Evolutionary conservation across 2,113 vertebrate species (phyloP).

Genomic region (Nibea albiflora): DNA sequence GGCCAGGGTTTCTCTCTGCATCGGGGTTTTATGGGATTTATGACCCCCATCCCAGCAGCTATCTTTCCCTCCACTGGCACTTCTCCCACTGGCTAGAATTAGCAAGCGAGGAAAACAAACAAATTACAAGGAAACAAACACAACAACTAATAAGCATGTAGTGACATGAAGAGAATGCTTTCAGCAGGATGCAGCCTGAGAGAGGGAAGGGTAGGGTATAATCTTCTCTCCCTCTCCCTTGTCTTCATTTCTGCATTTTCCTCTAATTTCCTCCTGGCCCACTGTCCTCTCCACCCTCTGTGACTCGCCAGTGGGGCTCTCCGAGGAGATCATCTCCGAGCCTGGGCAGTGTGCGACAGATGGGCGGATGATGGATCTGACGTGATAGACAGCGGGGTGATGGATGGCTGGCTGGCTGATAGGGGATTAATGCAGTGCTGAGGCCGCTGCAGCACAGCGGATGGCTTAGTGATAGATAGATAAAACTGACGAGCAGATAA

Average conservation of each 20-base stretch:
- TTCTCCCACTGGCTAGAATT: constrained; percentile 80
- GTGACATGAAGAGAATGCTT: constrained; percentile 66
- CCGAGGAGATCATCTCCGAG: constrained; percentile 71
- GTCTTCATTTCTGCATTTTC: constrained; percentile 52
- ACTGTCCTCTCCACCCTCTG: constrained; percentile 56
- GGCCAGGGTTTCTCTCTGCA: constrained; percentile 66
- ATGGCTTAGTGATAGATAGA: constrained; percentile 84
- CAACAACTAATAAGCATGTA: constrained; percentile 80
- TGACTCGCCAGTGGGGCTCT: constrained; percentile 65
- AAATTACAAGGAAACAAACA: constrained; percentile 82
- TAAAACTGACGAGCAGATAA: constrained; percentile 86
- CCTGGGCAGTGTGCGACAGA: constrained; percentile 81
- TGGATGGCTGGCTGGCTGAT: constrained; percentile 84
- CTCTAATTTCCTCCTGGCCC: constrained; percentile 62
- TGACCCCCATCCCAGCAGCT: constrained; percentile 66
- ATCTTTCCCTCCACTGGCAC: constrained; percentile 63
- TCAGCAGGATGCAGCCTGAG: constrained; percentile 49
- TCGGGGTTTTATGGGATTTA: constrained; percentile 79
- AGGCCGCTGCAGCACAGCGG: constrained; percentile 69
- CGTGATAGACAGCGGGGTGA: constrained; percentile 84
- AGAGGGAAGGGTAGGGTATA: constrained; percentile 51
- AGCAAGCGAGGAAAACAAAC: constrained; percentile 80
- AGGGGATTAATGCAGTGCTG: constrained; percentile 86
- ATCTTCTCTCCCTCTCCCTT: constrained; percentile 56
- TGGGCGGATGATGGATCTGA: constrained; percentile 87